phyloP scores from a whole-genome alignment of 2,797 vertebrate genomes.

The Myiothlypis coronata region DNA sequence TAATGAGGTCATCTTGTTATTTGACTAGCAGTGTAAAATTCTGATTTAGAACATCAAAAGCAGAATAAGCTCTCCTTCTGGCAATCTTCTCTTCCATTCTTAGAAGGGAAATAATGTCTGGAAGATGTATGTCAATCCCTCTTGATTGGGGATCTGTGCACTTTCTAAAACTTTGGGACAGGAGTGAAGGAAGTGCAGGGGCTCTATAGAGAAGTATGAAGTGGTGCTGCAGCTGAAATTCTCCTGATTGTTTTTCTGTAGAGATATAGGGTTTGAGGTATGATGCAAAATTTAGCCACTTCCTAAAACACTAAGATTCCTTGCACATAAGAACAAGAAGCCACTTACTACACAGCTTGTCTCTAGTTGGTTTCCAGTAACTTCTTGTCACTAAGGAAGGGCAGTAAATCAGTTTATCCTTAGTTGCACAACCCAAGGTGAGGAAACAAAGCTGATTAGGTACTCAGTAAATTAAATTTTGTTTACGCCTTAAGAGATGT shows the following conservation, averaged over 20 bases:
- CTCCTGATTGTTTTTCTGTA: neutral
- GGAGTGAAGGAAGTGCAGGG: neutral
- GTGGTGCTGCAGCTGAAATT: neutral
- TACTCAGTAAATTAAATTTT: constrained; percentile 51
- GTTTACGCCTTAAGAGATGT: constrained; percentile 6
- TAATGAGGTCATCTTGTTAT: neutral
- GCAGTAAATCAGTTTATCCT: constrained; percentile 38
- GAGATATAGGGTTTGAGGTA: neutral
- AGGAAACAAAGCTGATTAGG: constrained; percentile 60
- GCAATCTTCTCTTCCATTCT: neutral
- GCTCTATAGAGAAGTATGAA: neutral
- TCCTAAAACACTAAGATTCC: neutral
- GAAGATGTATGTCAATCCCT: neutral
- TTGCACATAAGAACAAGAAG: neutral
- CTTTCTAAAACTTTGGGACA: neutral
- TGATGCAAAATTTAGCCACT: neutral
- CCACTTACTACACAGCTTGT: neutral
- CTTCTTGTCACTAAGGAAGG: neutral
- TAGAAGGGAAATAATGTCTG: neutral
- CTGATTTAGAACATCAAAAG: neutral
- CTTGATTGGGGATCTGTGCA: neutral
- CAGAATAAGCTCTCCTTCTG: neutral
- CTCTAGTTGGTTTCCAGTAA: neutral
- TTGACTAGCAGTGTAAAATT: neutral
- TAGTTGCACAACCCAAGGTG: constrained; percentile 37